Percentiles rank a stretch among this genome's conserved stretches.
phyloP scores from a whole-genome alignment of 2,888 invertebrate genomes.

The Ennomos erosarius region DNA sequence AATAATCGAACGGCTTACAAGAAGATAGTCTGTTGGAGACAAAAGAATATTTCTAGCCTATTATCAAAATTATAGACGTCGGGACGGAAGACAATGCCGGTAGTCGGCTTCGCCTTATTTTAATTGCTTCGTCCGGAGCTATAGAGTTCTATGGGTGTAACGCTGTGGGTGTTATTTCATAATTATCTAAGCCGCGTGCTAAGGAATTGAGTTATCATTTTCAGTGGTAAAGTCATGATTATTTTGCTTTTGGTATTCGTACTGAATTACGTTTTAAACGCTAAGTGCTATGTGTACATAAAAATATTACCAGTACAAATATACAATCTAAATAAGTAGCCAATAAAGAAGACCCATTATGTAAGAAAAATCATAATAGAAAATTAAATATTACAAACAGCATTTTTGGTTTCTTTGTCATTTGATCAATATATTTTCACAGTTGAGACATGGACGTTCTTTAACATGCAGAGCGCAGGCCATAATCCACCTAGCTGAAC shows the following conservation, averaged over 20 bases:
- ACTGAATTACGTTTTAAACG: too few relatives aligned
- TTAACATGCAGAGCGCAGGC: too few relatives aligned
- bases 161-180: conserved; percentile 61
- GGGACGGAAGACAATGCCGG: conserved; percentile 69
- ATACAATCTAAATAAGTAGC: too few relatives aligned
- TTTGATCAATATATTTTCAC: too few relatives aligned
- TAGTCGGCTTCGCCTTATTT: conserved; percentile 68
- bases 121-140: conserved; percentile 71
- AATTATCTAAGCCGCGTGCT: conserved; percentile 37
- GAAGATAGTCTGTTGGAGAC: conserved; percentile 72
- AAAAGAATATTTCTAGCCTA: conserved; percentile 83
- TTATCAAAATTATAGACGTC: conserved; percentile 82
- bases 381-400: too few relatives aligned
- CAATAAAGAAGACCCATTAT: too few relatives aligned
- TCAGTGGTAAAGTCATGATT: not conserved
- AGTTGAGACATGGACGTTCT: too few relatives aligned
- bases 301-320: too few relatives aligned
- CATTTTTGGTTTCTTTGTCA: too few relatives aligned
- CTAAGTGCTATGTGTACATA: too few relatives aligned
- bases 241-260: not conserved
- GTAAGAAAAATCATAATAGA: too few relatives aligned
- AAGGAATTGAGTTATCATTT: conserved; percentile 1
- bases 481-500: too few relatives aligned
- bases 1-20: conserved; percentile 75
- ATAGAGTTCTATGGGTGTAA: conserved; percentile 64